A percentile compares a stretch with the other conserved stretches of the same genome.
phyloP scores from a whole-genome alignment of 2,797 vertebrate species.

The Lagodon rhomboides region DNA sequence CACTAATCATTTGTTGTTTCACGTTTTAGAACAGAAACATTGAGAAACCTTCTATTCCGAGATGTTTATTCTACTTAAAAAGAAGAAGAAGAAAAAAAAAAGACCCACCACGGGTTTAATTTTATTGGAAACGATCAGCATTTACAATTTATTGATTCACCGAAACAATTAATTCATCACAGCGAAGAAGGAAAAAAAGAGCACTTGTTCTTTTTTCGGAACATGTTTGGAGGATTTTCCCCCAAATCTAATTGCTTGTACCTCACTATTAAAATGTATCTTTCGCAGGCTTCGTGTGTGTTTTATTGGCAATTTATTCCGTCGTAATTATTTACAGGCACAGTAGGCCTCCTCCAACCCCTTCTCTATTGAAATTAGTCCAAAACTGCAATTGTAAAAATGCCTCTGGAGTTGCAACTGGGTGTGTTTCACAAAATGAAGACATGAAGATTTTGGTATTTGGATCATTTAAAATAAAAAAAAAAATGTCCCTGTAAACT shows the following conservation, averaged over 20 bases:
- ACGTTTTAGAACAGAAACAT: neutral
- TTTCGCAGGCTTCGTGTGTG: conserved; percentile 57
- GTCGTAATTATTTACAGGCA: conserved; percentile 74
- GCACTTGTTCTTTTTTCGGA: neutral
- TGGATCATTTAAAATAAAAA: neutral
- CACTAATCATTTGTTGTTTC: neutral
- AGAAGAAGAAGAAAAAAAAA: neutral
- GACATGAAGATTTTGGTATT: conserved; percentile 20
- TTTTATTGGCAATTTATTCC: conserved; percentile 71
- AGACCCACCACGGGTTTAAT: conserved; percentile 7
- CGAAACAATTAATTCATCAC: conserved; percentile 7
- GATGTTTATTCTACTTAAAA: neutral
- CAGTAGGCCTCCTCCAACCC: conserved; percentile 47
- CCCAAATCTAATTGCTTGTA: conserved; percentile 29
- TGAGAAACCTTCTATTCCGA: neutral
- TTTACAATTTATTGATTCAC: conserved; percentile 27
- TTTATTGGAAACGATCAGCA: conserved; percentile 8
- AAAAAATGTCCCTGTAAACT: neutral
- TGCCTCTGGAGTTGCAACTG: conserved; percentile 29
- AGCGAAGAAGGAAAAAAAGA: neutral
- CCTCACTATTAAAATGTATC: conserved; percentile 26
- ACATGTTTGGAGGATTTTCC: conserved; percentile 29
- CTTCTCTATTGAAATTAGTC: conserved; percentile 53
- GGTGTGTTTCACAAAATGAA: conserved; percentile 37
- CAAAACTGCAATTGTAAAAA: conserved; percentile 61